Evolutionary conservation across 1,140 invertebrate species (phyloP), one percentile per base, ranked within the genome.

Genomic region (Aphelinus atriplicis): DNA sequence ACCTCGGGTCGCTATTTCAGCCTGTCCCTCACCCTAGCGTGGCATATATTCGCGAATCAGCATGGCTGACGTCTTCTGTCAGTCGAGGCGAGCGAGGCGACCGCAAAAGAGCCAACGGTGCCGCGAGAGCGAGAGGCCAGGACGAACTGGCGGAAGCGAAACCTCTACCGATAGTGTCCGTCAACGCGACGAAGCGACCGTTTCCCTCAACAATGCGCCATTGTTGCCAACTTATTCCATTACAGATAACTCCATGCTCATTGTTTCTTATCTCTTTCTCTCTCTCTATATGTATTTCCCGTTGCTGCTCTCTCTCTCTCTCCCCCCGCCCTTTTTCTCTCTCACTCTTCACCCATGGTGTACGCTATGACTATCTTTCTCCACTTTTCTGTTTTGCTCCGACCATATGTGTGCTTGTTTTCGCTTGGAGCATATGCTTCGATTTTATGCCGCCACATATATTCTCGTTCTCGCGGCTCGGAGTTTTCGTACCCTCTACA

Each of bases 161-260:
- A 85, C 84, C 86, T 87, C 86, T 84, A 84, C 81, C 81, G 87
- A 88, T 88, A 88, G 84, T 87, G 87, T 88, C 87, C 87, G 84
- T 88, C 87, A 88, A 84, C 87, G 81, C 81, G 79, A 81, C 82
- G 84, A 81, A 84, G 81, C 84, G 82, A 84, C 81, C 83, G 81
- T 86, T 78, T 26, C 81, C 82, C 78, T 78, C 82, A 85, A 87
- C 87, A 88, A 88, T 87, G 80, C 82, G 77, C 84, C 78, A 87
- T 88, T 88, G 86, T 88, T 88, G 83, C 85, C 85, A 88, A 87
- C 87, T 88, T 88, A 88, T 88, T 88, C 86, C 86, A 88, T 88
- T 88, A 88, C 85, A 87, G 86, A 88, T 88, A 88, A 88, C 84
- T 85, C 83, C 77, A 43, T 73, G 81, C 77, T 84, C 81, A 86